Evolutionary conservation across 2,797 vertebrate species (phyloP), one percentile per base, ranked within the genome.

Genomic region (Pyrocephalus nanus): DNA sequence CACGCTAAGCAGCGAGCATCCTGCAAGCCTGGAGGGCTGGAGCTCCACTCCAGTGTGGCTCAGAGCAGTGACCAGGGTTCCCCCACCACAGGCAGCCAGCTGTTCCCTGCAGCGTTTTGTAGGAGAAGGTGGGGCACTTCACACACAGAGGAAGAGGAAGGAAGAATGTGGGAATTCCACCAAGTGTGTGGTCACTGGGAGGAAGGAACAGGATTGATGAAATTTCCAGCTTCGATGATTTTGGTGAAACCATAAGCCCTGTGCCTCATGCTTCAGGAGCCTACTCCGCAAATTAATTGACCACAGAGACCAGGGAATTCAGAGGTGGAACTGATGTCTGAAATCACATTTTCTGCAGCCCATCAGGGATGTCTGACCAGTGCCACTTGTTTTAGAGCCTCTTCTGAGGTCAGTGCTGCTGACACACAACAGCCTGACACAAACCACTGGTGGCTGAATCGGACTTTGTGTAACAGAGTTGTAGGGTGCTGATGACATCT

Each of bases 131-230:
- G 58, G 42, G 29, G 71, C 26, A 30, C 34, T 54, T 65, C 80
- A 32, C 53, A 61, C 40, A 18, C 27, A 73, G 16, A 65, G 53
- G 79, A 94, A 86, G 83, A 15, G 86, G 92, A 96, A 96, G 79
- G 83, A 86, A 93, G 87, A 83, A 62, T 3, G 30, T 19, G 64
- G 83, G 47, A 60, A 57, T 57, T 90, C 73, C 3, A 0, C 61
- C 76, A 74, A 73, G 61, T 11, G 32, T 80, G 93, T 84, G 90
- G 93, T 77, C 70, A 84, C 76, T 18, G 54, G 61, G 57, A 96
- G 92, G 88, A 96, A 96, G 66, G 86, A 93, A 72, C 65, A 50
- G 38, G 57, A 61, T 3, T 83, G 61, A 62, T 42, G 26, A 77
- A 54, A 45, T 90, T 86, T 88, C 73, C 40, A 51, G 67, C 75